Evolutionary conservation across 2,113 vertebrate species (phyloP).

Genomic region (Spea multiplicata): DNA sequence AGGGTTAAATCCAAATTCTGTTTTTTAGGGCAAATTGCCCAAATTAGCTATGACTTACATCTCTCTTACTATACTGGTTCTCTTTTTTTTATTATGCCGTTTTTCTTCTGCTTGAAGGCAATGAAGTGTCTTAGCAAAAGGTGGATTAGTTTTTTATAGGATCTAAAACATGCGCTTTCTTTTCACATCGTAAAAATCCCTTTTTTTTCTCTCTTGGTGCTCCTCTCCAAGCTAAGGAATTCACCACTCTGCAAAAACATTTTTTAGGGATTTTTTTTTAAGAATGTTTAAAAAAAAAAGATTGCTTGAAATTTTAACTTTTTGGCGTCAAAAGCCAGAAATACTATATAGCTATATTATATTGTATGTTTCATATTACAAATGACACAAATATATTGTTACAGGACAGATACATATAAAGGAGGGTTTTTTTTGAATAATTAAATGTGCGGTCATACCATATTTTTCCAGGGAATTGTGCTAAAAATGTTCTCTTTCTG

Average conservation of each 20-base stretch:
- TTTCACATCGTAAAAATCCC: conserved; percentile 40
- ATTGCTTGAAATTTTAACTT: conserved; percentile 25
- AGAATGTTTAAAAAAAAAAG: background rate
- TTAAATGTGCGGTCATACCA: too few relatives aligned
- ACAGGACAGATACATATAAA: background rate
- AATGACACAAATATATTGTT: background rate
- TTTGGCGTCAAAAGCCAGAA: conserved; percentile 19
- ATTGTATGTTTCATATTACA: conserved; percentile 9
- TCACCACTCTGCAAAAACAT: conserved; percentile 30
- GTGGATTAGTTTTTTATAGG: conserved; percentile 44
- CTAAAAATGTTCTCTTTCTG: too few relatives aligned
- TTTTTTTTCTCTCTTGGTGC: conserved; percentile 16
- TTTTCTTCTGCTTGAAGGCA: conserved; percentile 45
- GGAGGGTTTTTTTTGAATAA: too few relatives aligned
- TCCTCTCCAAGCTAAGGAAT: conserved; percentile 36
- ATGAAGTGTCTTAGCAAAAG: conserved; percentile 48
- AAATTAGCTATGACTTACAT: conserved; percentile 33
- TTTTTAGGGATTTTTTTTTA: conserved; percentile 13
- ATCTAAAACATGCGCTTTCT: conserved; percentile 44
- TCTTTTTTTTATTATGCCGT: conserved; percentile 38
- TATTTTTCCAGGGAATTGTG: too few relatives aligned
- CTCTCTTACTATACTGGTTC: conserved; percentile 29
- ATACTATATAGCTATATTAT: conserved; percentile 16
- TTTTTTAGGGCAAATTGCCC: conserved; percentile 28
- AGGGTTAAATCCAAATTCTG: conserved; percentile 31